Base-by-base conservation (phyloP, 2,888 invertebrate species). In the Microctonus aethiopoides region DNA sequence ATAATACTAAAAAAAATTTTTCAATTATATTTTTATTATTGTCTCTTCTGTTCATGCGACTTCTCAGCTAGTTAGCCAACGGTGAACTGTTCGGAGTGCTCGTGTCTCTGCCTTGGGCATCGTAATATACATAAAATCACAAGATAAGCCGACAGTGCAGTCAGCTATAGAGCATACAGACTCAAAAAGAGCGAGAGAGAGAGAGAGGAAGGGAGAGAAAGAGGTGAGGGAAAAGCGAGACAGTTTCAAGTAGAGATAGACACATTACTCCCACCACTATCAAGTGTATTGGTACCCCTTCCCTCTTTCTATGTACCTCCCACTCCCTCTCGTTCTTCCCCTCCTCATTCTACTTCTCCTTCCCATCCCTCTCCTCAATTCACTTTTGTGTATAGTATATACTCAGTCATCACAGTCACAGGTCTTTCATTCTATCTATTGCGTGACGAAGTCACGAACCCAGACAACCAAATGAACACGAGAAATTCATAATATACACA, bases 61-160 rank as follows among this genome's bases (percentile, higher is more conserved):
- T 79, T 76, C 76, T 74, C 83, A 78, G 78, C 80, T 79, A 79
- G 81, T 83, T 80, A 79, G 80, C 79, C 80, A 81, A 80, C 80
- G 79, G 76, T 78, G 79, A 83, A 84, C 84, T 84, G 84, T 76
- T 82, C 80, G 80, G n/a, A n/a, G n/a, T n/a, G n/a, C n/a, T 76
- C 76, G 80, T n/a, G n/a, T n/a, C 80, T 76, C 78, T 78, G 78
- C 76, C 77, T 80, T 75, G 76, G 77, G 77, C 80, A 78, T 79
- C 81, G 82, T 84, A 83, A 84, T 84, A 83, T 83, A 83, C 84
- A 81, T 83, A 78, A 79, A 81, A 78, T 79, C 80, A 60, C 74
- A 78, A 81, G 84, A 83, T 84, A 83, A 83, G 80, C 81, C 78
- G 75, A 72, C 57, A 63, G 70, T 72, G 68, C 69, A 73, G 67